A percentile compares a stretch with the other conserved stretches of the same genome.
Conservation (phyloP, 1,140 invertebrate genomes). For the Drosophila watanabei region DNA sequence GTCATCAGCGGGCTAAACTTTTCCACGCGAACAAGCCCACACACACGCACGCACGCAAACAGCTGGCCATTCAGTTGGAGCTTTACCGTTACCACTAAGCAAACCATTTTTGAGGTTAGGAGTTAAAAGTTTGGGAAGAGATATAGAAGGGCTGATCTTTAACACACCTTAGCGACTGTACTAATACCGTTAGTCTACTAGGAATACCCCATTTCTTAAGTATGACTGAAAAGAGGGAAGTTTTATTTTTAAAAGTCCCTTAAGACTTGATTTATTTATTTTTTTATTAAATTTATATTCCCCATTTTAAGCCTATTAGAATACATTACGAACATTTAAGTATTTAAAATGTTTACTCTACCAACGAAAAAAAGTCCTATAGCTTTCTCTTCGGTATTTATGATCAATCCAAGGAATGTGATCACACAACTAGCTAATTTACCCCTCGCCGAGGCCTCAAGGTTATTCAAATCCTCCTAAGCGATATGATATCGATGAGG, state of each 20-base stretch:
- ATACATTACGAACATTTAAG: too few relatives aligned
- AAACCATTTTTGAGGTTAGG: constrained; percentile 13
- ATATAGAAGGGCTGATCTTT: neutral
- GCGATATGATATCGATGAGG: constrained; percentile 2
- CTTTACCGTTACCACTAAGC: constrained; percentile 9
- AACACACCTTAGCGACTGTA: too few relatives aligned
- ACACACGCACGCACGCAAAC: constrained; percentile 22
- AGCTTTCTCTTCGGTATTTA: neutral
- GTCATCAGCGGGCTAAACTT: constrained; percentile 21
- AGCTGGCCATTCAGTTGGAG: constrained; percentile 17
- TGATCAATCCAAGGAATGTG: neutral
- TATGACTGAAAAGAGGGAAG: too few relatives aligned
- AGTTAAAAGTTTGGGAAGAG: neutral
- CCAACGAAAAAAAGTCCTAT: neutral
- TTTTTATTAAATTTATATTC: neutral
- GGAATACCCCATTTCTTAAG: too few relatives aligned
- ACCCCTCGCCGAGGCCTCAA: constrained; percentile 15
- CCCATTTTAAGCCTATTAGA: too few relatives aligned
- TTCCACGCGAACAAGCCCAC: constrained; percentile 24
- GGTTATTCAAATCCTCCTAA: neutral
- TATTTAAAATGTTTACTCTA: neutral
- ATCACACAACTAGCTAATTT: neutral
- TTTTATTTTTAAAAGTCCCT: neutral
- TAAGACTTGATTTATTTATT: neutral
- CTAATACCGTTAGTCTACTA: too few relatives aligned